Base-by-base conservation (phyloP, 2,797 vertebrate species). In the Notoglanidium macrostoma region DNA sequence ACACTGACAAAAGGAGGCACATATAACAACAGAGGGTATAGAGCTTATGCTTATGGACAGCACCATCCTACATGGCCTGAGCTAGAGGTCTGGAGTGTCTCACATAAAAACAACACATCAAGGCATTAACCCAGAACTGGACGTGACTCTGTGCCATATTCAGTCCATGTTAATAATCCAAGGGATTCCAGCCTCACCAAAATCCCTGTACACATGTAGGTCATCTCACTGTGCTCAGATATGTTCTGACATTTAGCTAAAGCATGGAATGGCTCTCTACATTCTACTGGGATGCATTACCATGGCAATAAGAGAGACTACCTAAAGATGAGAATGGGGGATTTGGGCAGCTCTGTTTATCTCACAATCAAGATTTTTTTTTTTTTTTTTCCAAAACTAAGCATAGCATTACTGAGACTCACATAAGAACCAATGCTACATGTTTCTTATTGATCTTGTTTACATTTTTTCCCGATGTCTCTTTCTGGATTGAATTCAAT, bases 181-280 rank as follows among this genome's bases (percentile, higher is more conserved):
- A 83, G 65, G 46, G 49, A 83, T 83, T 70, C 46, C 65, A 70
- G 35, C 63, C 29, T 79, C 73, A 65, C 87, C 87, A 57, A 73
- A 87, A 85, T 88, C 76, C 81, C 86, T 49, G 77, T 49, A 87
- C 81, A 87, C 46, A 85, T 68, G 84, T 78, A 85, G 55, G 63
- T 83, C 65, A 86, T 29, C 80, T 77, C n/a, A 61, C 57, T 70
- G 61, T 68, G 51, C 54, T 26, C 26, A 67, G 83, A 79, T 61
- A 83, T 84, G 54, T 77, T 49, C 35, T 91, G 87, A 91, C 90
- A 91, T 90, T 90, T 90, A 84, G 29, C 65, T 57, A 85, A 87
- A 88, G 84, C 82, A 89, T 21, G 32, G 40, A 59, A 85, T 72
- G 82, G 65, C 81, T 85, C 65, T 72, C 65, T 63, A 61, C 57